Evolutionary conservation across 2,113 vertebrate species (phyloP), one percentile per base, ranked within the genome.

Genomic region (Engystomops pustulosus): DNA sequence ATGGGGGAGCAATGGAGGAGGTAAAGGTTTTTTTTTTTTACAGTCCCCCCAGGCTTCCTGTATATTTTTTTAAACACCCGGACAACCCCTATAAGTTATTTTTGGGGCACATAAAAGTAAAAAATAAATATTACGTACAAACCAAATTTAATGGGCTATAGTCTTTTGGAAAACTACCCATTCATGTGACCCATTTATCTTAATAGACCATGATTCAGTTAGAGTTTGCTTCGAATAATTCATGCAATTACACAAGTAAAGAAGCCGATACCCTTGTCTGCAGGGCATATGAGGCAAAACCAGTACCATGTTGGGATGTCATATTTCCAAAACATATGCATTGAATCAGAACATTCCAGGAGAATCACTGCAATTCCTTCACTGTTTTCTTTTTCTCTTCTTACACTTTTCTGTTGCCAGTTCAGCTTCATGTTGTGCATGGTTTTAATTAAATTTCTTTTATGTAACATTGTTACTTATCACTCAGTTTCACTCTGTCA

Each of bases 401-500:
- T 88, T 87, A 85, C 70, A 82, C 79, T 82, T 77, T 47, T 70
- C 81, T 74, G 18, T 20, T 41, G 85, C 67, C 76, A 83, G 45
- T 47, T 68, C 72, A 67, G 74, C 80, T 71, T 83, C 60, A 67
- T 38, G 74, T 55, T 58, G 80, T 80, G 89, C 53, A 76, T 90
- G 90, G 88, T 92, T 91, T 86, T 86, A 88, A 94, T 92, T 91
- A 88, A 62, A 49, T 36, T 32, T 41, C 9, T 79, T 70, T 86
- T 84, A 86, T 51, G 44, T 80, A 91, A 77, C 60, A 80, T 88
- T 88, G 4, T 87, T 87, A 84, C 75, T 80, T 81, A 49, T 84
- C 85, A 69, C 58, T 84, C 81, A 85, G 79, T 83, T 88, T 86
- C 89, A 89, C 8, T 7, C 86, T 87, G 85, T 80, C 81, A 86